Evolutionary conservation across 35 echinoderm and acorn worm genomes (phyloP).

Genomic region (Apostichopus parvimensis): DNA sequence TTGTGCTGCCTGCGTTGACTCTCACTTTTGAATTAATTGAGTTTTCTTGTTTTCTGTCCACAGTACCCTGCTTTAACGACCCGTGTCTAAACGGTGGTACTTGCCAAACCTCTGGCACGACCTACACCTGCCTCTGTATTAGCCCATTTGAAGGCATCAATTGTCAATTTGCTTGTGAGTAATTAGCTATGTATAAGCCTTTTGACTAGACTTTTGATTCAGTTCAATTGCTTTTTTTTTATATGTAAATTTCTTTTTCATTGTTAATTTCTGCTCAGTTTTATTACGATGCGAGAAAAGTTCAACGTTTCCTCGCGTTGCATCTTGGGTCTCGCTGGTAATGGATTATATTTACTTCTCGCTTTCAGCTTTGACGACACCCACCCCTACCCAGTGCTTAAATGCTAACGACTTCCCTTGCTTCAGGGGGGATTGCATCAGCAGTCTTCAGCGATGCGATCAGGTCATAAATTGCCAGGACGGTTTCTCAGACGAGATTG

Average conservation of each 20-base stretch:
- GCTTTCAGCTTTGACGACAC: conserved; percentile 15
- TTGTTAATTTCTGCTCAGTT: too few relatives aligned
- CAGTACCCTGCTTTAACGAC: conserved; percentile 61
- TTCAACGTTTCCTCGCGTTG: too few relatives aligned
- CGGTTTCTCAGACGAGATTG: conserved; percentile 48
- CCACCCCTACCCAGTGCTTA: neutral
- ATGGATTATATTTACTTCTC: neutral
- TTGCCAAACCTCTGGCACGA: conserved; percentile 33
- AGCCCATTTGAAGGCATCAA: conserved; percentile 35
- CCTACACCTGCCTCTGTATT: conserved; percentile 26
- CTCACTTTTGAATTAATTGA: neutral
- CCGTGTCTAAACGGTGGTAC: conserved; percentile 71
- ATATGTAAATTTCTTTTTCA: neutral
- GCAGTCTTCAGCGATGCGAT: conserved; percentile 26
- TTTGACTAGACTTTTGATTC: too few relatives aligned
- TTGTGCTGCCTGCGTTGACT: too few relatives aligned
- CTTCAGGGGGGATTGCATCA: conserved; percentile 38
- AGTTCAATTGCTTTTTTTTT: too few relatives aligned
- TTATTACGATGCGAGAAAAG: too few relatives aligned
- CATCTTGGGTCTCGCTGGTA: too few relatives aligned
- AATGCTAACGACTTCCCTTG: conserved; percentile 24
- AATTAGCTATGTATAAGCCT: too few relatives aligned
- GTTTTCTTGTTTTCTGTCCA: too few relatives aligned
- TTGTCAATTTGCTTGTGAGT: conserved; percentile 48
- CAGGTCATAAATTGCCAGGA: conserved; percentile 24